Percentiles rank a stretch among this genome's conserved stretches.
These are phyloP conservation scores for Cygnus buccinator DNA, from an alignment of 2,113 vertebrate genomes.

Conservation along the genomic window DNA sequence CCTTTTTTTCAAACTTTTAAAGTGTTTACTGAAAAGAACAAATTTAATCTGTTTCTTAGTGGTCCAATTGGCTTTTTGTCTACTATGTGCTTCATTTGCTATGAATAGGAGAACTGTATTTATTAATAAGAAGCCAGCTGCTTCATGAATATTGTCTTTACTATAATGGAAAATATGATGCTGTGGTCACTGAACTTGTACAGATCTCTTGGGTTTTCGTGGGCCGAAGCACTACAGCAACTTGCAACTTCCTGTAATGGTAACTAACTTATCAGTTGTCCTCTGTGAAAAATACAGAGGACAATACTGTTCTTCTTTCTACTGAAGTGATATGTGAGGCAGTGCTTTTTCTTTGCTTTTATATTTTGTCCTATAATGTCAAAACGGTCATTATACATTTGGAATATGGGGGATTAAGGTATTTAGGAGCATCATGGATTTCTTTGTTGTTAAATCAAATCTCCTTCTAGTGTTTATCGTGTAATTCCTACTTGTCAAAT, in stretches of 20 bases:
- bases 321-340: not conserved
- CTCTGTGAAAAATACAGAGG: not conserved
- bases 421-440: not conserved
- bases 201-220: conserved; percentile 45
- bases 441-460: not conserved
- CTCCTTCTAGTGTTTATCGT: not conserved
- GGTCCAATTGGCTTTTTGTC: not conserved
- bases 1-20: not conserved
- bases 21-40: not conserved
- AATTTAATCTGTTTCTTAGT: conserved; percentile 5
- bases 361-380: not conserved
- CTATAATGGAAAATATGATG: conserved; percentile 63
- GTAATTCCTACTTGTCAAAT: not conserved
- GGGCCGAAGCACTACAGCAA: conserved; percentile 46
- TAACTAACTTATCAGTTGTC: not conserved
- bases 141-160: conserved; percentile 54
- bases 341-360: not conserved
- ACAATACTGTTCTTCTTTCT: conserved; percentile 4
- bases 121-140: conserved; percentile 51
- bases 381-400: not conserved
- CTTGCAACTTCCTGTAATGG: conserved; percentile 42
- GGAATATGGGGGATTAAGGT: not conserved
- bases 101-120: conserved; percentile 42
- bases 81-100: not conserved
- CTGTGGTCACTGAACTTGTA: conserved; percentile 42